Evolutionary conservation across 1,140 invertebrate genomes (phyloP).

Genomic region (Neomicropteryx cornuta): DNA sequence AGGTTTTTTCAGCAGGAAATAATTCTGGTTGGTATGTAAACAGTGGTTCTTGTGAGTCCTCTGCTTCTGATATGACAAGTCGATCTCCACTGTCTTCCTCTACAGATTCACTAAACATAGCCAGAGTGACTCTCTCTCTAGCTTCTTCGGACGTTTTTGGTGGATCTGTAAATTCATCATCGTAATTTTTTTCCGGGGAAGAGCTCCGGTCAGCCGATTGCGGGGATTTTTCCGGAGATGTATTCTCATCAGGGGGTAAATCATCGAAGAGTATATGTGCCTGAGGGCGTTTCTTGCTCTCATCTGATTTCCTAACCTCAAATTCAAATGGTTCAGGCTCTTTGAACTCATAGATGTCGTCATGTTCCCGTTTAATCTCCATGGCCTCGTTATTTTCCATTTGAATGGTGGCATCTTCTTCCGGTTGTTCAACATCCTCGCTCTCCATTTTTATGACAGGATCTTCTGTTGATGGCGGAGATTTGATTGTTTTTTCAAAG

Average conservation of each 20-base stretch:
- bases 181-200: no score
- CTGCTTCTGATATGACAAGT: conserved; percentile 43
- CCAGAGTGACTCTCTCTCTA: conserved; percentile 18
- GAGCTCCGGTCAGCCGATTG: no score
- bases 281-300: conserved; percentile 47
- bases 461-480: conserved; percentile 31
- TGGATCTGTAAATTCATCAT: no score
- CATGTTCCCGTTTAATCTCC: conserved; percentile 37
- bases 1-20: conserved; percentile 37
- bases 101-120: conserved; percentile 35
- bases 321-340: conserved; percentile 80
- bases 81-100: conserved; percentile 41
- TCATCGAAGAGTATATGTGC: conserved; percentile 46
- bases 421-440: conserved; percentile 23
- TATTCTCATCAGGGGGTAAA: conserved; percentile 31
- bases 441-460: conserved; percentile 29
- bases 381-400: conserved; percentile 18
- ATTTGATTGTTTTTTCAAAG: conserved; percentile 44
- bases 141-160: conserved; percentile 6
- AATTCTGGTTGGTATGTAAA: conserved; percentile 47
- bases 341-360: conserved; percentile 81
- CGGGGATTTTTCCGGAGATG: conserved; percentile 24
- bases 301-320: conserved; percentile 50
- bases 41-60: conserved; percentile 45
- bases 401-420: conserved; percentile 23